Base-by-base conservation (phyloP, 2,113 vertebrate genomes). In the Pseudorasbora parva region DNA sequence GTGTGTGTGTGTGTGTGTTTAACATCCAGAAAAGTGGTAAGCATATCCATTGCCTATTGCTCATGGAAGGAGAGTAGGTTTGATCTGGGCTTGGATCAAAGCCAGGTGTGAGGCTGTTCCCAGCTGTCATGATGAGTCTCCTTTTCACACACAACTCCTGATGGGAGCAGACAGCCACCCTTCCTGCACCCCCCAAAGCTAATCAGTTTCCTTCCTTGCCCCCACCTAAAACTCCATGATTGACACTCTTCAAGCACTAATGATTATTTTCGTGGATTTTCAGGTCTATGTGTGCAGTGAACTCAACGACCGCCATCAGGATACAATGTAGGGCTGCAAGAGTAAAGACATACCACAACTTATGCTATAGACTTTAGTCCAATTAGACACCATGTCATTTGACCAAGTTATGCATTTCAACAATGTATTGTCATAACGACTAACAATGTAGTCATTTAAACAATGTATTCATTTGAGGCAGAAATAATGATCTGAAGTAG, bases 51-150 rank as follows among this genome's bases (percentile, higher is more conserved):
- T 74, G 88, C 89, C 89, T 77, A 33, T 82, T 84, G n/a, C n/a
- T n/a, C n/a, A n/a, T n/a, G 91, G 89, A 89, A 91, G 84, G 85
- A 37, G 23, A 27, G 45, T 8, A 5, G 60, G 37, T 64, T 78
- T 87, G 72, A 73, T 81, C 77, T 54, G 5, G 68, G 45, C 27
- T 62, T 91, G 91, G 91, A 92, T 92, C 88, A 91, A 89, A 91
- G 90, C 91, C 93, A 93, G 92, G 92, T 93, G 90, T 89, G 88
- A 86, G 86, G 88, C 88, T 92, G 89, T 90, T 90, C 88, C 82
- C 87, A 74, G 87, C 87, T 17, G 87, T 93, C 91, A 92, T 89
- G 33, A 33, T 77, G 84, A 92, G 88, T 90, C 89, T 91, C 89
- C 79, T 86, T 56, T 60, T 51, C 33, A 60, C 37, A 12, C 81